These are phyloP conservation scores for Ophthalmotilapia sp. DNA, from an alignment of 2,113 vertebrate species.

Conservation along the genomic window DNA sequence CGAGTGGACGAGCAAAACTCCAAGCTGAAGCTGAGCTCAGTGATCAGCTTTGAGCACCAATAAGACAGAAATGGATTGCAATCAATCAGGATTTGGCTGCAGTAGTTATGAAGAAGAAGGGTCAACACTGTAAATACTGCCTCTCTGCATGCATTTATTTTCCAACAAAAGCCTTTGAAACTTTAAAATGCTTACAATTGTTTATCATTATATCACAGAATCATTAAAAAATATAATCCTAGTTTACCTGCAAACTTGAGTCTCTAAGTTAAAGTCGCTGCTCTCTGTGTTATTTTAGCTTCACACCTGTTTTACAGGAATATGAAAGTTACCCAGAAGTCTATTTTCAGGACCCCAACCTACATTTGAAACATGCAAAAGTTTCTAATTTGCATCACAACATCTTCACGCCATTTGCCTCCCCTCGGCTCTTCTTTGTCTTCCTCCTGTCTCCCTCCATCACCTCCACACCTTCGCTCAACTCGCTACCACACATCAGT, in stretches of 20 bases:
- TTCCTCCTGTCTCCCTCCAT: conserved; percentile 43
- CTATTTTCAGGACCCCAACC: conserved; percentile 17
- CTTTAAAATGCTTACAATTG: not conserved
- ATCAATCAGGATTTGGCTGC: not conserved
- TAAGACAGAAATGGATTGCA: not conserved
- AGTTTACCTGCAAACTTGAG: not conserved
- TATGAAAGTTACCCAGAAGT: not conserved
- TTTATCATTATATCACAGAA: not conserved
- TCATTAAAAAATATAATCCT: not conserved
- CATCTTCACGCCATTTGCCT: conserved; percentile 30
- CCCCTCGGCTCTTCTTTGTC: conserved; percentile 16
- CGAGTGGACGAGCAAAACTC: not conserved
- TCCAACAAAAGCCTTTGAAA: not conserved
- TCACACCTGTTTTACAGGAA: not conserved
- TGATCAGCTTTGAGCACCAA: not conserved
- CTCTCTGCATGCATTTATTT: not conserved
- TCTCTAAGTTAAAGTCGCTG: not conserved
- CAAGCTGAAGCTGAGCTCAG: not conserved
- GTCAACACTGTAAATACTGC: not conserved
- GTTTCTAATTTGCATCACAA: conserved; percentile 53
- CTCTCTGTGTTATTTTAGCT: not conserved
- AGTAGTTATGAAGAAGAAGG: not conserved
- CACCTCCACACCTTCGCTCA: conserved; percentile 56
- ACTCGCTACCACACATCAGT: conserved; percentile 68
- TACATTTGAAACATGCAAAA: conserved; percentile 36